A percentile compares a stretch with the other conserved stretches of the same genome.
Conservation (phyloP, 1,140 invertebrate genomes). For the Leptinotarsa texana region DNA sequence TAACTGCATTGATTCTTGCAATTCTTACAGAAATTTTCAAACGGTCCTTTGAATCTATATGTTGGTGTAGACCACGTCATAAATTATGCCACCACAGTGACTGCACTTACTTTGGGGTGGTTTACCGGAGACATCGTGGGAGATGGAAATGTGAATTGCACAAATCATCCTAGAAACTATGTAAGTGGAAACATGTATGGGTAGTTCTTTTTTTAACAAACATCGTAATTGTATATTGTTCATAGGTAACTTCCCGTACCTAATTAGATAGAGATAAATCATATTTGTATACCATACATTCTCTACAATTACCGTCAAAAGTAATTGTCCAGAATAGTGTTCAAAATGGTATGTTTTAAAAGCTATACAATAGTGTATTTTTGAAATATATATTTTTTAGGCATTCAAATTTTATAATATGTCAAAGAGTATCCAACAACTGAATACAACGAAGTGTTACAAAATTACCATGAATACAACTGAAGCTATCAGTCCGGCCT, state of each 20-base stretch:
- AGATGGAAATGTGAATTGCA: conserved; percentile 44
- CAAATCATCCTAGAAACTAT: conserved; percentile 40
- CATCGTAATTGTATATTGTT: too few relatives aligned
- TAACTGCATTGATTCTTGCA: conserved; percentile 13
- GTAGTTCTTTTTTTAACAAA: neutral
- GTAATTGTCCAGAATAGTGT: too few relatives aligned
- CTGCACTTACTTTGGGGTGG: conserved; percentile 60
- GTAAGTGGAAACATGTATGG: conserved; percentile 35
- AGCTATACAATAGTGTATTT: too few relatives aligned
- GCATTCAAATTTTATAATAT: conserved; percentile 61
- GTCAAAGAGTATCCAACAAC: conserved; percentile 48
- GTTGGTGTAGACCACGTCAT: conserved; percentile 40
- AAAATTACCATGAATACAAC: conserved; percentile 75
- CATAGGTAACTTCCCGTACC: too few relatives aligned
- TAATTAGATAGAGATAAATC: too few relatives aligned
- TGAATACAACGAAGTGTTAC: conserved; percentile 69
- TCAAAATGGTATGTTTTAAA: too few relatives aligned
- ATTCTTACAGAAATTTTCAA: conserved; percentile 45
- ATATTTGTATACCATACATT: too few relatives aligned
- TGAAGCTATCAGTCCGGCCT: conserved; percentile 78
- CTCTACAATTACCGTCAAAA: too few relatives aligned
- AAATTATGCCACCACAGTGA: conserved; percentile 59
- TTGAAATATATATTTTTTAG: conserved; percentile 48
- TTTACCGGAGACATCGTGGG: conserved; percentile 59
- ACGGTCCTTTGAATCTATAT: conserved; percentile 54